These are phyloP conservation scores for Leptobrachium ailaonicum DNA, from an alignment of 2,113 vertebrate genomes.

Conservation along the genomic window DNA sequence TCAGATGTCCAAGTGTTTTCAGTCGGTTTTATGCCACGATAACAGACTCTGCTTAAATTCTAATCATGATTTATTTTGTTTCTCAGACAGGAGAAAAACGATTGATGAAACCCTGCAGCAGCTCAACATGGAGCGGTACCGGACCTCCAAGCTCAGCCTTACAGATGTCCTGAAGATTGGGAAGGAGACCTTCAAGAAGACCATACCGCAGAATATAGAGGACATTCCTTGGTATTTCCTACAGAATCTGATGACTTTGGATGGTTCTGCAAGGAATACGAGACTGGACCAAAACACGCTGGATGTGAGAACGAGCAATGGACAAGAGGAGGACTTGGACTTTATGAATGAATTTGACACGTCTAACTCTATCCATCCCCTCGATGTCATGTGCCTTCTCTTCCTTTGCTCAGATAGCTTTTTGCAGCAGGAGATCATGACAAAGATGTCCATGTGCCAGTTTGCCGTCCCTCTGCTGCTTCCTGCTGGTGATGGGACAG, in stretches of 20 bases:
- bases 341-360: background rate
- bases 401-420: conserved; percentile 71
- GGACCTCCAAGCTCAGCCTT: conserved; percentile 15
- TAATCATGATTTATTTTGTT: background rate
- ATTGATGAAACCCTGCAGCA: background rate
- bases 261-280: conserved; percentile 57
- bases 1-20: no score
- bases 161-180: conserved; percentile 23
- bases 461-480: conserved; percentile 80
- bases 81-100: background rate
- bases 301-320: background rate
- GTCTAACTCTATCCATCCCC: conserved; percentile 59
- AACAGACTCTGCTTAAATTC: no score
- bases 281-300: background rate
- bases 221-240: conserved; percentile 52
- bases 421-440: conserved; percentile 67
- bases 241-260: conserved; percentile 58
- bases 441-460: conserved; percentile 70
- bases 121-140: background rate
- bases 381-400: conserved; percentile 71
- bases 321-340: background rate
- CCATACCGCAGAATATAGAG: background rate
- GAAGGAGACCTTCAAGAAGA: background rate
- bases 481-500: conserved; percentile 62
- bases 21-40: no score